Conservation (phyloP, 2,797 vertebrate genomes). For the Poeciliopsis gracilis region DNA sequence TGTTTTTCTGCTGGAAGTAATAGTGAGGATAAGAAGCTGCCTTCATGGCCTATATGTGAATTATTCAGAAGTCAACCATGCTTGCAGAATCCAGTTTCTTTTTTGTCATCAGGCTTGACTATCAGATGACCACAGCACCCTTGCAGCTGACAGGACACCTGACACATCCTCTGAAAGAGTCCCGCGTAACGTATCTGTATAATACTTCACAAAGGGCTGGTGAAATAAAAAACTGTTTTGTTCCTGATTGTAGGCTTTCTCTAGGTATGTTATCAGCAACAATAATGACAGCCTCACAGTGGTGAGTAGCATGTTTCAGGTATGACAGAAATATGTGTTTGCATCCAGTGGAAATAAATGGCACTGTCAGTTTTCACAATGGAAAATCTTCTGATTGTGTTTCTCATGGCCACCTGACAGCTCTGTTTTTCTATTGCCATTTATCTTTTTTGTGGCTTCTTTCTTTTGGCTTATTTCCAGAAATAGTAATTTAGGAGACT, state of each 20-base stretch:
- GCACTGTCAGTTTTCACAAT: slow-evolving; percentile 31
- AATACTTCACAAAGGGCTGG: slow-evolving; percentile 30
- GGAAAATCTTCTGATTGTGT: slow-evolving; percentile 19
- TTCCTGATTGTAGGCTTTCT: slow-evolving; percentile 42
- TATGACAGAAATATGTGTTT: slow-evolving; percentile 54
- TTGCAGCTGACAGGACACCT: slow-evolving; percentile 48
- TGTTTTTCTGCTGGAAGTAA: slow-evolving; percentile 45
- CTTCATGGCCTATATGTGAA: slow-evolving; percentile 68
- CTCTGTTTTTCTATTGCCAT: slow-evolving; percentile 32
- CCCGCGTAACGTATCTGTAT: slow-evolving; percentile 23
- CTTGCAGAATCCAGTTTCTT: slow-evolving; percentile 73
- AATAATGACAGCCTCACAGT: slow-evolving; percentile 47
- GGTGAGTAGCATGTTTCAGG: slow-evolving; percentile 35
- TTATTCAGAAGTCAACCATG: slow-evolving; percentile 74
- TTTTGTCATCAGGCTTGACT: slow-evolving; percentile 49
- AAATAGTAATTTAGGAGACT: slow-evolving; percentile 33
- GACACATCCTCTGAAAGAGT: slow-evolving; percentile 44
- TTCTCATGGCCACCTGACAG: slow-evolving; percentile 25
- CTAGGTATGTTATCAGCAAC: slow-evolving; percentile 51
- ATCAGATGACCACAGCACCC: slow-evolving; percentile 68
- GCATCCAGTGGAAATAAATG: slow-evolving; percentile 53
- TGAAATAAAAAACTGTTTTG: slow-evolving; percentile 47
- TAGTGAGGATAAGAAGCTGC: slow-evolving; percentile 51
- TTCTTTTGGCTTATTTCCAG: slow-evolving; percentile 16
- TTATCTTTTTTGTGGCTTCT: slow-evolving; percentile 26